These are phyloP conservation scores for Sinodicranocentrus sp. DNA, from an alignment of 2,888 invertebrate genomes.

Conservation along the genomic window DNA sequence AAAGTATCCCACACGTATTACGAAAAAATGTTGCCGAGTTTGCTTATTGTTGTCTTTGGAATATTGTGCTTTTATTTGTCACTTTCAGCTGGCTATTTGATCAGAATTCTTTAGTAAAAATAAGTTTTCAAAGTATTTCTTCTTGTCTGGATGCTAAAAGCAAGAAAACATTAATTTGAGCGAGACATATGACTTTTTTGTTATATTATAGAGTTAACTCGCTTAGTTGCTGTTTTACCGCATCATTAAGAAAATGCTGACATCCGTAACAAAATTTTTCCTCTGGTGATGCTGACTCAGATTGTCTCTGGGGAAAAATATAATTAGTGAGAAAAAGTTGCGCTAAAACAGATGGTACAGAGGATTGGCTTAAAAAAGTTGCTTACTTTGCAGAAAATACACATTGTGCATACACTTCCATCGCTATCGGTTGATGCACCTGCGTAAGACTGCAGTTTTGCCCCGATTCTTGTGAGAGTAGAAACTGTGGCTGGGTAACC, in stretches of 20 bases:
- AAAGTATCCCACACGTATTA: constrained; percentile 27
- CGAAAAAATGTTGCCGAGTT: neutral
- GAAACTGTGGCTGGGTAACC: constrained; percentile 69
- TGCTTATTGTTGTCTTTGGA: no score
- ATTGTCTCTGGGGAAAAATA: constrained; percentile 28
- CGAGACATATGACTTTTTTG: neutral
- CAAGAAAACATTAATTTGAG: neutral
- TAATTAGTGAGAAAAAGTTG: neutral
- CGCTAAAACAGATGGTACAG: constrained; percentile 7
- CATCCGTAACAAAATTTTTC: constrained; percentile 63
- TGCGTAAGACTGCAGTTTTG: constrained; percentile 50
- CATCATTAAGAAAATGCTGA: constrained; percentile 58
- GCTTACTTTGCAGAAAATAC: constrained; percentile 33
- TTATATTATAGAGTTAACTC: neutral
- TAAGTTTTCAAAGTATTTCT: constrained; percentile 25
- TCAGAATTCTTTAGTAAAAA: neutral
- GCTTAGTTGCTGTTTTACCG: constrained; percentile 23
- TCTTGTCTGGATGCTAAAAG: constrained; percentile 38
- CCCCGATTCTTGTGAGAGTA: constrained; percentile 70
- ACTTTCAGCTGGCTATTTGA: neutral
- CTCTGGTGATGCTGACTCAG: constrained; percentile 3
- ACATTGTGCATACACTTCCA: constrained; percentile 2
- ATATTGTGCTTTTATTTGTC: no score
- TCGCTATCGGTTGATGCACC: neutral
- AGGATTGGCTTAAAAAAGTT: neutral